Base-by-base conservation (phyloP, 2,888 invertebrate genomes). In the Lithophane ornitopus region DNA sequence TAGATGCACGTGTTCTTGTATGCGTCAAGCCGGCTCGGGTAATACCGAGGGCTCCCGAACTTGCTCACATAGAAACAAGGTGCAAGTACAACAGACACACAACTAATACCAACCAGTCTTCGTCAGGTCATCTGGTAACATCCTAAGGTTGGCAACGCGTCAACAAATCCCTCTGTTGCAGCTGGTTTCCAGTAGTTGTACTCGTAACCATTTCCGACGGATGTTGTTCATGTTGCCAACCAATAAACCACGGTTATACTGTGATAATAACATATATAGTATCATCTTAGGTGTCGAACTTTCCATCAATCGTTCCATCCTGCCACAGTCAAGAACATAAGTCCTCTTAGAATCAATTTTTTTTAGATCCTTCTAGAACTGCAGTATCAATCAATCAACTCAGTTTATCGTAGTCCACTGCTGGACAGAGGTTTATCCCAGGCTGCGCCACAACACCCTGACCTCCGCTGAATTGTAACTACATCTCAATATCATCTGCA, bases 241-340 rank as follows among this genome's bases (percentile, higher is more conserved):
- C 19, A 34, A 22, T 19, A 14, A 34, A 22, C 16, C 19, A 59
- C 26, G 26, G 26, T 3, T 16, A 26, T 4, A 14, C 74, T 78
- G 78, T 78, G 78, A 78, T 78, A 80, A 54, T 80, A 73, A 54
- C 14, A 26, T 9, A 26, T 9, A 22, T 63, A 77, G 28, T 66
- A 54, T 65, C 54, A 80, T 61, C 54, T 61, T 73, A 66, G 22
- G 46, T 59, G 34, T 78, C 16, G 56, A 63, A 39, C 14, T 2
- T 56, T 54, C 39, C 62, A 49, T 68, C 39, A 39, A n/a, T 44
- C n/a, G 73, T 54, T 19, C 28, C 19, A 6, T 22, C 26, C 44
- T 58, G 49, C 54, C 66, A 46, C 46, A 79, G 34, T 63, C n/a
- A 2, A 14, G 4, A 14, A 44, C 28, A 39, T 46, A 16, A 16